phyloP scores from a whole-genome alignment of 2,797 vertebrate species.

The Spea hammondii region DNA sequence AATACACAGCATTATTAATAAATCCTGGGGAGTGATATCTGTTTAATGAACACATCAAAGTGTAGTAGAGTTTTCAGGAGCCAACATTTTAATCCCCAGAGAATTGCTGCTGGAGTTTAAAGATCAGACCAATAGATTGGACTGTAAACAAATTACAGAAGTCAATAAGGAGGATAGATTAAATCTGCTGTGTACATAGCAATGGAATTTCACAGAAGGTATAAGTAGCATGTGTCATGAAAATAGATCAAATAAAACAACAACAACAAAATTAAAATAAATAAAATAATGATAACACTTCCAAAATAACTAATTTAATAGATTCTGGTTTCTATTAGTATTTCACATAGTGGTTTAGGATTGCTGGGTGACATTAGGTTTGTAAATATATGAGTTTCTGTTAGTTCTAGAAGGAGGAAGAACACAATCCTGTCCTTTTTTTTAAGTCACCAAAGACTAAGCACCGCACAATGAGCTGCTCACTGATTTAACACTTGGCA shows the following conservation, averaged over 20 bases:
- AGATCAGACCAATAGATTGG: slow-evolving; percentile 30
- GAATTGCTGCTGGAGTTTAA: slow-evolving; percentile 10
- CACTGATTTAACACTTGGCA: too few relatives aligned
- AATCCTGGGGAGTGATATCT: not conserved
- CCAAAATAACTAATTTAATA: too few relatives aligned
- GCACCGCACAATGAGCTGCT: too few relatives aligned
- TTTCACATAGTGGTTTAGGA: too few relatives aligned
- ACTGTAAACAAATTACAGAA: slow-evolving; percentile 36
- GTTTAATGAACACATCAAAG: not conserved
- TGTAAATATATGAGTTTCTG: too few relatives aligned
- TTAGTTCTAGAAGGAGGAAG: too few relatives aligned
- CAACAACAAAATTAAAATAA: too few relatives aligned
- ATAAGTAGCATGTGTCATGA: not conserved
- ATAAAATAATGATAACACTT: not conserved
- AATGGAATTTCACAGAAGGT: not conserved
- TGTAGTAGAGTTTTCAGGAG: not conserved
- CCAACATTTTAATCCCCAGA: not conserved
- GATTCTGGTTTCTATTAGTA: too few relatives aligned
- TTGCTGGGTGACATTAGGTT: too few relatives aligned
- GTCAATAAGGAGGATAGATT: slow-evolving; percentile 35
- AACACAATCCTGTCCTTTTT: too few relatives aligned
- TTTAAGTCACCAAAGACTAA: too few relatives aligned
- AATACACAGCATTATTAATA: not conserved
- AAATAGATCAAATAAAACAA: not conserved
- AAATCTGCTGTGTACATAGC: slow-evolving; percentile 17